phyloP scores from a whole-genome alignment of 2,113 vertebrate species.

The Barbus barbus region DNA sequence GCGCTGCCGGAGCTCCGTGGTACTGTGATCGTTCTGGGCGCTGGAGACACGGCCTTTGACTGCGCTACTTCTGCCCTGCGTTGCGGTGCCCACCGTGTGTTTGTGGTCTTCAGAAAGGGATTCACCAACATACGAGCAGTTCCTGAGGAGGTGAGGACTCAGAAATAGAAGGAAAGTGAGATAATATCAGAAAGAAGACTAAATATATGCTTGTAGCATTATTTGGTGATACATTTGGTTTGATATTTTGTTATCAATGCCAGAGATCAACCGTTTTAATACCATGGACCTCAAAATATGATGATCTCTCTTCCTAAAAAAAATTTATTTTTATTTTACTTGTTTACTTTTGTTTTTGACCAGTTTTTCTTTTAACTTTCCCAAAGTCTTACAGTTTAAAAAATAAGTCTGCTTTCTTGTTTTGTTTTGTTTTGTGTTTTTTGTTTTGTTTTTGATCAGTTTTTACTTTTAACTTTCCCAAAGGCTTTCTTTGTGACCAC shows the following conservation, averaged over 20 bases:
- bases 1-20: conserved; percentile 83
- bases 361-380: too few species aligned
- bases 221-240: not conserved
- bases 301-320: not conserved
- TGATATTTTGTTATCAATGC: not conserved
- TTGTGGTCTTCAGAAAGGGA: conserved; percentile 84
- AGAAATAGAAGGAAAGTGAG: not conserved
- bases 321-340: not conserved
- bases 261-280: not conserved
- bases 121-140: conserved; percentile 85
- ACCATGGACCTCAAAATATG: not conserved
- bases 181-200: not conserved
- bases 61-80: conserved; percentile 94
- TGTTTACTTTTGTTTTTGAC: too few species aligned
- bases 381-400: too few species aligned
- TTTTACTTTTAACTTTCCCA: too few species aligned
- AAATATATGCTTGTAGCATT: not conserved
- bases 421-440: too few species aligned
- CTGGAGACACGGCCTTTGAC: conserved; percentile 97
- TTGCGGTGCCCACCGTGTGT: conserved; percentile 90
- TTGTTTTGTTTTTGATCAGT: too few species aligned
- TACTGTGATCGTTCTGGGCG: conserved; percentile 89
- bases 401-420: too few species aligned
- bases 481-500: too few species aligned
- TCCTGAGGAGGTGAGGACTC: conserved; percentile 81